These are phyloP conservation scores for Scortum barcoo DNA, from an alignment of 2,113 vertebrate genomes.

Conservation along the genomic window DNA sequence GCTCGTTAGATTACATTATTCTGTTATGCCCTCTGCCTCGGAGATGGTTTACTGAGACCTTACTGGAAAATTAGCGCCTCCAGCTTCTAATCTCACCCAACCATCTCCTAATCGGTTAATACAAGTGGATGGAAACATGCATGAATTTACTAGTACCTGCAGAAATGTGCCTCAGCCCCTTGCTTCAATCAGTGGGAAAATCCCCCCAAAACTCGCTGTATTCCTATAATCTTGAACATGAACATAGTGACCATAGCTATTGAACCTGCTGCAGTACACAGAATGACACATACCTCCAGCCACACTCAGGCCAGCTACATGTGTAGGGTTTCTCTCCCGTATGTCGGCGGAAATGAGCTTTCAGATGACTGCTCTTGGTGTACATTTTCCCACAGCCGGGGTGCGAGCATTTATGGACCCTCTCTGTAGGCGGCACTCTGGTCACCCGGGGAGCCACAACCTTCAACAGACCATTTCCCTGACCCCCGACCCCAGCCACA, in stretches of 20 bases:
- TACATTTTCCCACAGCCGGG: constrained; percentile 91
- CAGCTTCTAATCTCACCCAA: too few relatives aligned
- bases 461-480: constrained; percentile 56
- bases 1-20: too few relatives aligned
- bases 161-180: too few relatives aligned
- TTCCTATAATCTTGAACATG: background rate
- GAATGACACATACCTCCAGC: constrained; percentile 85
- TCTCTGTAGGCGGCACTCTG: constrained; percentile 70
- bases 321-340: constrained; percentile 90
- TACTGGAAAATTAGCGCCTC: too few relatives aligned
- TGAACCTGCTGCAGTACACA: background rate
- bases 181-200: background rate
- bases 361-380: constrained; percentile 92
- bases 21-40: too few relatives aligned
- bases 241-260: background rate
- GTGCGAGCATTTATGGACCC: constrained; percentile 88
- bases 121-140: too few relatives aligned
- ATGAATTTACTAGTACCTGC: background rate
- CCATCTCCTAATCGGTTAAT: too few relatives aligned
- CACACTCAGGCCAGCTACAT: constrained; percentile 90
- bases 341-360: constrained; percentile 88
- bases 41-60: too few relatives aligned
- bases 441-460: constrained; percentile 70
- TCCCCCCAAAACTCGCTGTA: background rate
- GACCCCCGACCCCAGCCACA: constrained; percentile 52